These are phyloP conservation scores for Gymnoscelis rufifasciata DNA, from an alignment of 2,888 invertebrate genomes.

Conservation along the genomic window DNA sequence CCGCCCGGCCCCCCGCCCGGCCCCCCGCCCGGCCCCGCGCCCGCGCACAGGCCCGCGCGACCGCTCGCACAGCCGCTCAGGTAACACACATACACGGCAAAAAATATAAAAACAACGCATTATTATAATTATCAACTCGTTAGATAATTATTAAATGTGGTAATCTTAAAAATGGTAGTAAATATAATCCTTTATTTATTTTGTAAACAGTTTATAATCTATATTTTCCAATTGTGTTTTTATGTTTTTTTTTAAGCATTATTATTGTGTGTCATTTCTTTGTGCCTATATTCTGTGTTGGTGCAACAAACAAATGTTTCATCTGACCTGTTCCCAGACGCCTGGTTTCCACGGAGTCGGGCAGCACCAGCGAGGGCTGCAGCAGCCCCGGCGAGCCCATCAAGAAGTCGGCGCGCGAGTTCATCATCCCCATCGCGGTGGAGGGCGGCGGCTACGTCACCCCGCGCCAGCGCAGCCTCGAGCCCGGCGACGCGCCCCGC, in stretches of 20 bases:
- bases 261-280: too few species aligned
- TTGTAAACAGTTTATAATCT: too few species aligned
- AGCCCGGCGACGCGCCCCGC: slow-evolving; percentile 82
- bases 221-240: too few species aligned
- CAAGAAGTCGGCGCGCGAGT: slow-evolving; percentile 92
- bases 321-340: slow-evolving; percentile 62
- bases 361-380: slow-evolving; percentile 76
- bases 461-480: slow-evolving; percentile 85
- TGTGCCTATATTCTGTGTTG: too few species aligned
- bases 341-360: slow-evolving; percentile 82
- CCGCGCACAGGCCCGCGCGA: slow-evolving; percentile 14
- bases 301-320: too few species aligned
- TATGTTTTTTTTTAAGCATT: too few species aligned
- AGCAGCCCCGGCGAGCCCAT: slow-evolving; percentile 81
- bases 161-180: too few species aligned
- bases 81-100: slow-evolving; percentile 26
- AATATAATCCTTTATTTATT: too few species aligned
- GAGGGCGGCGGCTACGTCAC: slow-evolving; percentile 93
- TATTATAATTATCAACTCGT: too few species aligned
- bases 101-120: too few species aligned
- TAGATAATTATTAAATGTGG: too few species aligned
- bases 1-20: slow-evolving; percentile 27
- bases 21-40: slow-evolving; percentile 21
- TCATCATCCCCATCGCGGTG: slow-evolving; percentile 95
- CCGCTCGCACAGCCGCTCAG: slow-evolving; percentile 35